phyloP scores from a whole-genome alignment of 2,797 vertebrate genomes.

The Lacerta bilineata region DNA sequence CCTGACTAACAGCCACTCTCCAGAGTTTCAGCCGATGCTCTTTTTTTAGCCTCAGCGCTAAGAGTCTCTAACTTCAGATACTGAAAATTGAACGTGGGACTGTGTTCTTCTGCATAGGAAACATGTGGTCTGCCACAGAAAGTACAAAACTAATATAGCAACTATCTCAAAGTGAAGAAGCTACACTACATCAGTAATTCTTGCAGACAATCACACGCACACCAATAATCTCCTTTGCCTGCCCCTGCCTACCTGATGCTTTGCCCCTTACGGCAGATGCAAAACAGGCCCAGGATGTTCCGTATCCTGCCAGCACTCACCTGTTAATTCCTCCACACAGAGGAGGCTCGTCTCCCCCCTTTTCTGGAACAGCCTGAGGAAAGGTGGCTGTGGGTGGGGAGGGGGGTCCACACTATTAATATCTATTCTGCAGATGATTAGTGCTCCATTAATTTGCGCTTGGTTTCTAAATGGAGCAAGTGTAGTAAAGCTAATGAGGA shows the following conservation, averaged over 20 bases:
- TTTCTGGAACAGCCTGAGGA: conserved; percentile 29
- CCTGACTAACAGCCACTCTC: neutral
- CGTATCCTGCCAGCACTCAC: neutral
- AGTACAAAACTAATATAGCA: too few species aligned
- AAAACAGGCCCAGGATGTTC: neutral
- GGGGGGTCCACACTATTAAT: conserved; percentile 77
- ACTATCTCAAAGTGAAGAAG: too few species aligned
- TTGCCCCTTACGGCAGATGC: neutral
- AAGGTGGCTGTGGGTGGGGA: conserved; percentile 45
- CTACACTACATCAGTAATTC: too few species aligned
- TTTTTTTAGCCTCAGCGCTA: neutral
- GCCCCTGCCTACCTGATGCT: neutral
- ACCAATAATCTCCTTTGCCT: neutral
- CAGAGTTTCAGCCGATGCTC: neutral
- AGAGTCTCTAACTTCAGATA: too few species aligned
- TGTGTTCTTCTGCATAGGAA: neutral
- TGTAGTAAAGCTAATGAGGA: conserved; percentile 69
- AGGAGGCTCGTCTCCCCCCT: conserved; percentile 35
- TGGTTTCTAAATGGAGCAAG: conserved; percentile 69
- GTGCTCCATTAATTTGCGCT: conserved; percentile 80
- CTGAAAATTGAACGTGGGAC: too few species aligned
- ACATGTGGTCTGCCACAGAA: too few species aligned
- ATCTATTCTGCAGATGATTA: conserved; percentile 79
- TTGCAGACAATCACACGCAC: neutral
- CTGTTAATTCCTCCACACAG: conserved; percentile 28